Evolutionary conservation across 92 coral and sea anemone species (phyloP).

Genomic region (Galaxea fascicularis): DNA sequence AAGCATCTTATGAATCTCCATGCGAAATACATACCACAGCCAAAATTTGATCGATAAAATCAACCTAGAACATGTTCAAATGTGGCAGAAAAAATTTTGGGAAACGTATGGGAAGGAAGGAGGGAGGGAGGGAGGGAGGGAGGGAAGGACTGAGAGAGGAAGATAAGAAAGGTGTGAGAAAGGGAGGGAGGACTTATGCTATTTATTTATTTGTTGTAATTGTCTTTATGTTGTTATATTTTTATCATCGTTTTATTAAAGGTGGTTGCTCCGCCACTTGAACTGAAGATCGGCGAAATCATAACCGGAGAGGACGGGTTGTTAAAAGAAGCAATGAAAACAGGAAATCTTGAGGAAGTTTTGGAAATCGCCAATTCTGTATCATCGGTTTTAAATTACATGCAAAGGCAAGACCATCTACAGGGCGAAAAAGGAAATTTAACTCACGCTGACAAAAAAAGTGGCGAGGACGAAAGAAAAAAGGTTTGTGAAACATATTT

Average conservation of each 20-base stretch:
- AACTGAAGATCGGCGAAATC: not conserved
- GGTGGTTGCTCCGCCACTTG: not conserved
- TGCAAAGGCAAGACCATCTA: slow-evolving; percentile 16
- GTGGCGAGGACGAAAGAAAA: not conserved
- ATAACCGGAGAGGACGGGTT: slow-evolving; percentile 30
- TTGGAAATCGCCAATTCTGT: slow-evolving; percentile 52
- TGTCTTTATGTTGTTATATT: no score
- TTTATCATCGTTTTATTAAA: no score
- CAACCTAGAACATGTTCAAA: no score
- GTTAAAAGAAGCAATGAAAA: slow-evolving; percentile 52
- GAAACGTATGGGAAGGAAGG: no score
- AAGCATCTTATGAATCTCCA: no score
- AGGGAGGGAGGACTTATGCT: not conserved
- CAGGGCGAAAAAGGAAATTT: not conserved
- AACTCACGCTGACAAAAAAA: slow-evolving; percentile 15
- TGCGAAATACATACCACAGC: no score
- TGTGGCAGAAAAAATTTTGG: no score
- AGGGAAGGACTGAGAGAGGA: not conserved
- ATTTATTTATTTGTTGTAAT: no score
- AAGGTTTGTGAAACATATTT: slow-evolving; percentile 21
- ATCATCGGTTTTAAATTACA: slow-evolving; percentile 61
- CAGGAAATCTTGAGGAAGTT: slow-evolving; percentile 56
- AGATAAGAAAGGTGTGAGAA: not conserved
- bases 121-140: not conserved
- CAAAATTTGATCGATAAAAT: no score